Evolutionary conservation across 1,140 invertebrate genomes (phyloP).

Genomic region (Parasteatoda tepidariorum): DNA sequence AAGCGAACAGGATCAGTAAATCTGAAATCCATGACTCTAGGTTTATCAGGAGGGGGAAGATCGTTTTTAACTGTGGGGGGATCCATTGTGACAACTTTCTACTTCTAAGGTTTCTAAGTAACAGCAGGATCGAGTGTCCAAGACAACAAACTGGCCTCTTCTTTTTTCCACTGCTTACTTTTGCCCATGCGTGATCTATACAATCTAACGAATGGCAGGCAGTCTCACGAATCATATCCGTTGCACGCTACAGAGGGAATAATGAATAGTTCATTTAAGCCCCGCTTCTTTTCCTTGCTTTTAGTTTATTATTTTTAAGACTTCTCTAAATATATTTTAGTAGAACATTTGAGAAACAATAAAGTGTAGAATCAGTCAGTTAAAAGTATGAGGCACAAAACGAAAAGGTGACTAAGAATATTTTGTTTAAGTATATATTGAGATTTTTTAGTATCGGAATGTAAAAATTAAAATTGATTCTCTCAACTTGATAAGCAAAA

Average conservation of each 20-base stretch:
- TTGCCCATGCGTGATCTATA: conserved; percentile 53
- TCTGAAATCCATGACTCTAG: conserved; percentile 25
- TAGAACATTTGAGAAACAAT: conserved; percentile 35
- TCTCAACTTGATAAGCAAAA: too few relatives aligned
- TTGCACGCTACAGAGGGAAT: conserved; percentile 51
- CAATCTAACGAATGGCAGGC: conserved; percentile 55
- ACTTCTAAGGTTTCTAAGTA: conserved; percentile 48
- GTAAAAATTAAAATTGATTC: too few relatives aligned
- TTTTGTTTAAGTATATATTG: too few relatives aligned
- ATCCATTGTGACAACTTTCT: conserved; percentile 41
- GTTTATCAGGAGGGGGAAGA: conserved; percentile 15
- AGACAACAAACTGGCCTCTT: conserved; percentile 57
- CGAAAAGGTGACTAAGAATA: too few relatives aligned
- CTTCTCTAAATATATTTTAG: conserved; percentile 53
- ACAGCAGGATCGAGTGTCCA: conserved; percentile 42
- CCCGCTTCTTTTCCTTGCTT: not conserved
- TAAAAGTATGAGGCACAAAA: too few relatives aligned
- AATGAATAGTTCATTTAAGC: conserved; percentile 52
- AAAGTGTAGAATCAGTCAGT: conserved; percentile 5
- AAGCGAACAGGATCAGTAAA: conserved; percentile 53
- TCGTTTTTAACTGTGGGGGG: conserved; percentile 29
- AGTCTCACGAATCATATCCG: conserved; percentile 52
- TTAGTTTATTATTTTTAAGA: conserved; percentile 22
- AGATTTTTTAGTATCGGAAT: too few relatives aligned
- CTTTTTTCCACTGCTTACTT: conserved; percentile 40